A percentile compares a stretch with the other conserved stretches of the same genome.
Evolutionary conservation across 2,888 invertebrate species (phyloP).

Genomic region (Leptinotarsa haldemani): DNA sequence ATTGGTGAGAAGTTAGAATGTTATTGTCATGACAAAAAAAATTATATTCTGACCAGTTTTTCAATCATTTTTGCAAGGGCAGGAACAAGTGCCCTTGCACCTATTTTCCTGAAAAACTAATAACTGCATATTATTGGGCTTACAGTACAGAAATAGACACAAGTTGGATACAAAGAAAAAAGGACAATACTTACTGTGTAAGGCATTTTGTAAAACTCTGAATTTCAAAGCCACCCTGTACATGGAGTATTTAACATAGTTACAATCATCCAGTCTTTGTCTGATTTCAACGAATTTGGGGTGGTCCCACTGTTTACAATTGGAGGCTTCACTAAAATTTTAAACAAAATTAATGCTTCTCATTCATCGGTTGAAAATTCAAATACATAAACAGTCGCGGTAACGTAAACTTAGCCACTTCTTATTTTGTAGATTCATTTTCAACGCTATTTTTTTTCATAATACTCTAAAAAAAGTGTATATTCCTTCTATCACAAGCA

Average conservation of each 20-base stretch:
- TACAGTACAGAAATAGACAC: no score
- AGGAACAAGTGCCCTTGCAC: no score
- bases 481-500: background rate
- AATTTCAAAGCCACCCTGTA: conserved; percentile 83
- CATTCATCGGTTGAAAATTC: background rate
- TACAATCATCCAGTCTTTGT: conserved; percentile 72
- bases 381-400: background rate
- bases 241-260: conserved; percentile 79
- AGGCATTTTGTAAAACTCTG: conserved; percentile 71
- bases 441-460: no score
- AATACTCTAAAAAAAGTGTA: background rate
- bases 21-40: no score
- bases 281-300: conserved; percentile 72
- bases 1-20: no score
- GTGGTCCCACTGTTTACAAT: conserved; percentile 71
- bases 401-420: background rate
- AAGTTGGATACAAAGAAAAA: background rate
- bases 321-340: conserved; percentile 68
- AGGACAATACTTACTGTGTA: conserved; percentile 71
- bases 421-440: background rate
- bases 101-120: no score
- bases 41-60: no score
- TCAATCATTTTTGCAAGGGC: no score
- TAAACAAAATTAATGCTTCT: background rate
- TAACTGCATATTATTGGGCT: no score